A percentile compares a stretch with the other conserved stretches of the same genome.
These are phyloP conservation scores for Pantherophis guttatus DNA, from an alignment of 2,113 vertebrate species.

Conservation along the genomic window DNA sequence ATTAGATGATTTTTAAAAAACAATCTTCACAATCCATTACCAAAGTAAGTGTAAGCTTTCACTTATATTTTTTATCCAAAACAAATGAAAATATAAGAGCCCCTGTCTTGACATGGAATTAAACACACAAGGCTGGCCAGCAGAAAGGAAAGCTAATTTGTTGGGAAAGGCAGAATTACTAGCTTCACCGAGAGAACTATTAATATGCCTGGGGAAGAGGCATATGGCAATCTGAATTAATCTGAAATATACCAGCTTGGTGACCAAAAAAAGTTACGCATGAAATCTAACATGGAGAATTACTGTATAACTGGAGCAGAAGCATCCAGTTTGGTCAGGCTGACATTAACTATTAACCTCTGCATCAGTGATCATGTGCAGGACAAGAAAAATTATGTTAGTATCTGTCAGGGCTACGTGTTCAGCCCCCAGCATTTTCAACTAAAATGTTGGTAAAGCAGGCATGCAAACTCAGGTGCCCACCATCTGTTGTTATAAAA, in stretches of 20 bases:
- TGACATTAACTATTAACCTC: neutral
- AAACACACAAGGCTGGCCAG: neutral
- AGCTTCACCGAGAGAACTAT: neutral
- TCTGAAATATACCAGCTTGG: neutral
- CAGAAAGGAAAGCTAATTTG: neutral
- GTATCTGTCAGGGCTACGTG: neutral
- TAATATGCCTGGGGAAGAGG: neutral
- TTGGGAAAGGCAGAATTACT: neutral
- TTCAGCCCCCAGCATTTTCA: neutral
- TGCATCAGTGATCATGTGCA: neutral
- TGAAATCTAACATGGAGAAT: neutral
- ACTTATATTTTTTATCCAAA: neutral
- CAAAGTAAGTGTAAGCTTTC: neutral
- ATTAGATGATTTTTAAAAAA: neutral
- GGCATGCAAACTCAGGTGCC: neutral
- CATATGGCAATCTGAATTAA: neutral
- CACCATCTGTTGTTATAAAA: neutral
- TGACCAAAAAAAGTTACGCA: neutral
- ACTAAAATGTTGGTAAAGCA: neutral
- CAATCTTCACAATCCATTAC: neutral
- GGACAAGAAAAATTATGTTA: neutral
- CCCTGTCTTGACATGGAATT: neutral
- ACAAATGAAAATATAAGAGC: neutral
- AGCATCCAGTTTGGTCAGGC: neutral
- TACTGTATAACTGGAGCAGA: neutral